phyloP scores from a whole-genome alignment of 2,888 invertebrate genomes.

The Leucoptera coffeella region DNA sequence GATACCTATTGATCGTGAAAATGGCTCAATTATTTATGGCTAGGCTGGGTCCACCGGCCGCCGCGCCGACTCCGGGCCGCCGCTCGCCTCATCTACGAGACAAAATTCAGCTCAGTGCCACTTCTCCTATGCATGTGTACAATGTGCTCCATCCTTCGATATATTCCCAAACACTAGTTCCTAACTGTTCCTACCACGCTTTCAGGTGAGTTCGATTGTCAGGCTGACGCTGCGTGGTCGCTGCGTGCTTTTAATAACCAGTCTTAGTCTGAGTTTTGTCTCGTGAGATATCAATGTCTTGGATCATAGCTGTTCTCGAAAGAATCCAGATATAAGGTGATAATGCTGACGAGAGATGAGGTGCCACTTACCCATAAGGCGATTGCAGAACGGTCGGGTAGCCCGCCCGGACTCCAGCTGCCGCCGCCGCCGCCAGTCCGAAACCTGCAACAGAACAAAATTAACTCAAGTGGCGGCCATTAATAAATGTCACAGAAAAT shows the following conservation, averaged over 20 bases:
- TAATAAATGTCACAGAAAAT: constrained; percentile 11
- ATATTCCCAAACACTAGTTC: constrained; percentile 4
- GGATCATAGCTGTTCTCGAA: constrained; percentile 47
- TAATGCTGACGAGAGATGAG: not conserved
- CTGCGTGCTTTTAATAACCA: too few relatives aligned
- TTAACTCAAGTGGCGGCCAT: too few relatives aligned
- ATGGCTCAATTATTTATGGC: constrained; percentile 45
- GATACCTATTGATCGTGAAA: constrained; percentile 55
- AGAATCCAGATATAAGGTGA: constrained; percentile 7
- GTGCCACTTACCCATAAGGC: constrained; percentile 75
- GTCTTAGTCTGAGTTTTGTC: constrained; percentile 53
- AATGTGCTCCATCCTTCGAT: too few relatives aligned
- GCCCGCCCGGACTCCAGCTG: constrained; percentile 69
- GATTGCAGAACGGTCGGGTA: constrained; percentile 73
- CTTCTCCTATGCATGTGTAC: too few relatives aligned
- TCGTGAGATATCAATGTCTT: constrained; percentile 50
- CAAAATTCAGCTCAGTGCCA: constrained; percentile 44
- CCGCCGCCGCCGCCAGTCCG: constrained; percentile 41
- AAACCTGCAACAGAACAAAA: constrained; percentile 37
- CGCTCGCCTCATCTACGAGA: constrained; percentile 53
- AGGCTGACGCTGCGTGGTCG: too few relatives aligned
- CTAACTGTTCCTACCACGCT: too few relatives aligned
- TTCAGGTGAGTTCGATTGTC: too few relatives aligned
- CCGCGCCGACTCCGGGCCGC: constrained; percentile 30
- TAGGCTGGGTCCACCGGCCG: constrained; percentile 45